Percentiles rank a stretch among this genome's conserved stretches.
Evolutionary conservation across 2,888 invertebrate species (phyloP).

Genomic region (Syritta pipiens): DNA sequence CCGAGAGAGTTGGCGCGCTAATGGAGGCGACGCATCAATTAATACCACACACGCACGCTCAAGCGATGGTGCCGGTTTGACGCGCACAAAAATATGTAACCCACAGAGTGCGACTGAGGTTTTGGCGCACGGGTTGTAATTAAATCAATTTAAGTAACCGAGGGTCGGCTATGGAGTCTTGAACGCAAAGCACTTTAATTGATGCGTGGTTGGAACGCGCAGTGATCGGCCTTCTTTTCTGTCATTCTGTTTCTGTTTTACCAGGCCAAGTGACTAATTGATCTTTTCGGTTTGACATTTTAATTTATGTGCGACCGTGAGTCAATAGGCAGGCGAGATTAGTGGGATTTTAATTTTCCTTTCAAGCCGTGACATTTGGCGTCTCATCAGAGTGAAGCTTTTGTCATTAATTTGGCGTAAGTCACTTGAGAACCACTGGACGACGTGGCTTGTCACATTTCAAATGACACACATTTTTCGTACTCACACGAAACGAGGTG

Average conservation of each 20-base stretch:
- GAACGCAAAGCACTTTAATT: constrained; percentile 25
- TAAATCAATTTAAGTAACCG: constrained; percentile 48
- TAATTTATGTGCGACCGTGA: constrained; percentile 29
- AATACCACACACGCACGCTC: constrained; percentile 35
- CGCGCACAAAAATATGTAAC: constrained; percentile 5
- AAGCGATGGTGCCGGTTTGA: neutral
- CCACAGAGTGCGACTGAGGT: constrained; percentile 2
- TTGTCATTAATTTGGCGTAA: too few relatives aligned
- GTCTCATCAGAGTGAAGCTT: too few relatives aligned
- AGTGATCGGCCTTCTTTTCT: neutral
- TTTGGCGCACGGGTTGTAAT: constrained; percentile 26
- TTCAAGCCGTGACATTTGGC: too few relatives aligned
- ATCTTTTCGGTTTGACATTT: constrained; percentile 17
- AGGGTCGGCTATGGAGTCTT: constrained; percentile 4
- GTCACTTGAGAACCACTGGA: too few relatives aligned
- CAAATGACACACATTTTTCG: too few relatives aligned
- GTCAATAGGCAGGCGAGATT: too few relatives aligned
- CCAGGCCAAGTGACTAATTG: neutral
- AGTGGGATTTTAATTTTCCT: too few relatives aligned
- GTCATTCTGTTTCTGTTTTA: too few relatives aligned
- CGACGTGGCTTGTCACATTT: too few relatives aligned
- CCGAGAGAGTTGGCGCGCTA: constrained; percentile 28
- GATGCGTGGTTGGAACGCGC: constrained; percentile 5
- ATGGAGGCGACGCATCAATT: constrained; percentile 42
- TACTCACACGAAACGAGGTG: too few relatives aligned